phyloP scores from a whole-genome alignment of 2,888 invertebrate genomes.

The Cryptus armator region DNA sequence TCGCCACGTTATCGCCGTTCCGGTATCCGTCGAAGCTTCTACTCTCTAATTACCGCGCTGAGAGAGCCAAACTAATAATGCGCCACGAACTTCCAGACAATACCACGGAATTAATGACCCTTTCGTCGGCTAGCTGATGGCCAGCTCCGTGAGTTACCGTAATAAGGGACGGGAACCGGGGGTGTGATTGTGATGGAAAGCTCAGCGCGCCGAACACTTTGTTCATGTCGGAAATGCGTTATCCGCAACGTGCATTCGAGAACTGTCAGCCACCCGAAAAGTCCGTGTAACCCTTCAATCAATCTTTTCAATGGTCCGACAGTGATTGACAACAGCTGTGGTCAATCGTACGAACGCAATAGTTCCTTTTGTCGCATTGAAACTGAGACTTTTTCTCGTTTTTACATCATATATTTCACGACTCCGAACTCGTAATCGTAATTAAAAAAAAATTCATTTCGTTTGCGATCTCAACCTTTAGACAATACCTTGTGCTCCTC shows the following conservation, averaged over 20 bases:
- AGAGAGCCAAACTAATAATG: conserved; percentile 64
- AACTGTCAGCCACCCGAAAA: conserved; percentile 4
- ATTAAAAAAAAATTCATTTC: too few relatives aligned
- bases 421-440: too few relatives aligned
- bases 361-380: background rate
- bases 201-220: background rate
- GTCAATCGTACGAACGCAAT: background rate
- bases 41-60: conserved; percentile 62
- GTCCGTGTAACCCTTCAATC: background rate
- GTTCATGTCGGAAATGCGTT: conserved; percentile 11
- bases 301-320: background rate
- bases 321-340: background rate
- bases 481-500: too few relatives aligned
- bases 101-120: conserved; percentile 67
- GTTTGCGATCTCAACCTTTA: too few relatives aligned
- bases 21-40: conserved; percentile 45
- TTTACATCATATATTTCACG: too few relatives aligned
- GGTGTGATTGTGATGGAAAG: conserved; percentile 32
- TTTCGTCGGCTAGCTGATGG: conserved; percentile 35
- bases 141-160: conserved; percentile 1
- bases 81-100: conserved; percentile 73
- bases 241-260: conserved; percentile 17
- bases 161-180: conserved; percentile 33
- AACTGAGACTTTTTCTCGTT: background rate
- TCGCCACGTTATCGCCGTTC: conserved; percentile 33